These are phyloP conservation scores for Macrostomum cliftonense DNA, from an alignment of 2,888 invertebrate genomes.

Conservation along the genomic window DNA sequence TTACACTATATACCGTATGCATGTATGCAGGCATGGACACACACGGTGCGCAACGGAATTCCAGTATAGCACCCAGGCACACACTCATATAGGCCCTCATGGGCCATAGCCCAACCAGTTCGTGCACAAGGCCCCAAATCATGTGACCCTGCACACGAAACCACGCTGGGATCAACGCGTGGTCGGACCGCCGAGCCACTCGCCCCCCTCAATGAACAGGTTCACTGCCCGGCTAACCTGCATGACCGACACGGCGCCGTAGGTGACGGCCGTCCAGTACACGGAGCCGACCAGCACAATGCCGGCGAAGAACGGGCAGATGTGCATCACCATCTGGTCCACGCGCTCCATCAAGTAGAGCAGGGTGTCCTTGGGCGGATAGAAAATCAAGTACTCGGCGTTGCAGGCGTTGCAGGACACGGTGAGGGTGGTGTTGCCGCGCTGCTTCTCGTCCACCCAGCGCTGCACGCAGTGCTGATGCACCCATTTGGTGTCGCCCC, in stretches of 20 bases:
- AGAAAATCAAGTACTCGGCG: constrained; percentile 80
- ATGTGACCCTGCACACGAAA: too few relatives aligned
- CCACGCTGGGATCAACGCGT: too few relatives aligned
- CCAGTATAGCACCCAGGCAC: too few relatives aligned
- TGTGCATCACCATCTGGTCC: constrained; percentile 67
- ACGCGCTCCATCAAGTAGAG: constrained; percentile 66
- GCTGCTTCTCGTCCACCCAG: constrained; percentile 93
- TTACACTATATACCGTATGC: too few relatives aligned
- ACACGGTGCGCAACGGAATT: too few relatives aligned
- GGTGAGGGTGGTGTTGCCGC: constrained; percentile 54
- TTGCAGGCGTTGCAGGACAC: constrained; percentile 44
- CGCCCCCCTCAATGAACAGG: too few relatives aligned
- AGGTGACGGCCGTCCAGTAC: constrained; percentile 92
- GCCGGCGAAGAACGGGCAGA: constrained; percentile 81
- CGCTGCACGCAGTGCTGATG: constrained; percentile 82
- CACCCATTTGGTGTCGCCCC: constrained; percentile 86
- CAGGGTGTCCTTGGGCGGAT: constrained; percentile 49
- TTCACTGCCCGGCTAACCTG: too few relatives aligned
- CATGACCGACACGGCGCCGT: constrained; percentile 85
- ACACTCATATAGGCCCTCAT: too few relatives aligned
- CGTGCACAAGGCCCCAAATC: too few relatives aligned
- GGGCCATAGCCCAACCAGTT: too few relatives aligned
- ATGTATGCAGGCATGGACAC: too few relatives aligned
- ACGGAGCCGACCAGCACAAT: constrained; percentile 79
- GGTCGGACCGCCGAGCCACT: too few relatives aligned